Percentiles rank a stretch among this genome's conserved stretches.
Evolutionary conservation across 2,888 invertebrate species (phyloP).

Genomic region (Choreutis nemorana): DNA sequence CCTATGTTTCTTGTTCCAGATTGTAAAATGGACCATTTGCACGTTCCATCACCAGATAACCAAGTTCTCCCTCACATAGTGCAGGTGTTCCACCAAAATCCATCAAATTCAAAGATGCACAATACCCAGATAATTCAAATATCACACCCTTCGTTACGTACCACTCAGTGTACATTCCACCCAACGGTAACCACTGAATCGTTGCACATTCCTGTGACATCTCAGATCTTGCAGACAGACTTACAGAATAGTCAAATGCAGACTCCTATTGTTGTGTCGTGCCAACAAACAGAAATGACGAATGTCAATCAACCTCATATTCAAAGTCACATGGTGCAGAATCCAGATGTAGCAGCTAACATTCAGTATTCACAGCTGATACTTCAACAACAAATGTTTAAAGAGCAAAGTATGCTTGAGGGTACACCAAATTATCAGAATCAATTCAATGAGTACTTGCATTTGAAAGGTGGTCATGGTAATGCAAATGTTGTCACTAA

Average conservation of each 20-base stretch:
- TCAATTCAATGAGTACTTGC: too few species aligned
- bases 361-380: constrained; percentile 44
- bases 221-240: constrained; percentile 25
- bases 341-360: too few species aligned
- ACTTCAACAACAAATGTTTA: constrained; percentile 31
- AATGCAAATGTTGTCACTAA: too few species aligned
- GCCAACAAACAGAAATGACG: constrained; percentile 39
- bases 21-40: constrained; percentile 44
- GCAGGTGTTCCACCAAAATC: constrained; percentile 39
- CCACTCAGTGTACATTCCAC: constrained; percentile 38
- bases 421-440: too few species aligned
- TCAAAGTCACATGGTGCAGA: constrained; percentile 13
- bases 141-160: constrained; percentile 31
- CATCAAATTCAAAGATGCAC: constrained; percentile 22
- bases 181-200: constrained; percentile 37
- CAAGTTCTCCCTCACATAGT: constrained; percentile 37
- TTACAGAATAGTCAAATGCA: constrained; percentile 24
- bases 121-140: constrained; percentile 37
- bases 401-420: too few species aligned
- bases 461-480: too few species aligned
- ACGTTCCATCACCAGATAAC: constrained; percentile 20
- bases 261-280: constrained; percentile 45
- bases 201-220: constrained; percentile 30
- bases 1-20: too few species aligned
- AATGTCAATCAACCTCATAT: constrained; percentile 19